phyloP scores from a whole-genome alignment of 2,113 vertebrate species.

The Blennius ocellaris region DNA sequence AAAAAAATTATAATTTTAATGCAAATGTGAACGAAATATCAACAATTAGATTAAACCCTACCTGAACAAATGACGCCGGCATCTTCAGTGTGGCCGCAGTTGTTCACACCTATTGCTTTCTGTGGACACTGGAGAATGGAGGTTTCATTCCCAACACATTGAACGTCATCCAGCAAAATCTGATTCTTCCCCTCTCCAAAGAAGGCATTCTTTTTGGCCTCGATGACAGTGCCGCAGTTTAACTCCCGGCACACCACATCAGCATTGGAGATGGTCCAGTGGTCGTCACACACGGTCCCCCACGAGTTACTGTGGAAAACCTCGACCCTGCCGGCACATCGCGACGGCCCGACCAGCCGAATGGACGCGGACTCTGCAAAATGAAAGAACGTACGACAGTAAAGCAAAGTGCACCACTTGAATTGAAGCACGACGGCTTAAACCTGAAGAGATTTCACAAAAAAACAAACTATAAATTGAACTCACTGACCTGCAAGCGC shows the following conservation, averaged over 20 bases:
- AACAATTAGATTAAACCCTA: not conserved
- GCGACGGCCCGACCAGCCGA: slow-evolving; percentile 48
- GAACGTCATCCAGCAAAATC: slow-evolving; percentile 76
- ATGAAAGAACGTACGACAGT: not conserved
- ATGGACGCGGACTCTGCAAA: slow-evolving; percentile 60
- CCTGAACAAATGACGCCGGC: slow-evolving; percentile 72
- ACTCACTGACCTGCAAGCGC: slow-evolving; percentile 61
- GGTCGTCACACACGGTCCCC: slow-evolving; percentile 75
- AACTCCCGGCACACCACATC: slow-evolving; percentile 65
- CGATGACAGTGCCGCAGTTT: slow-evolving; percentile 60
- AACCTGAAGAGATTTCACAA: no score
- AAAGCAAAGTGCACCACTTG: not conserved
- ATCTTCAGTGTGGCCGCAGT: slow-evolving; percentile 74
- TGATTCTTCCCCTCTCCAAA: slow-evolving; percentile 62
- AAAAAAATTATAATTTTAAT: not conserved
- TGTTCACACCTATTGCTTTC: slow-evolving; percentile 10
- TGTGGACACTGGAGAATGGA: slow-evolving; percentile 60
- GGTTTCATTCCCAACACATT: slow-evolving; percentile 61
- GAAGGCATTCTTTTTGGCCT: slow-evolving; percentile 29
- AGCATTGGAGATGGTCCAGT: slow-evolving; percentile 61
- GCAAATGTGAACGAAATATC: not conserved
- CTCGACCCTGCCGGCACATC: slow-evolving; percentile 73
- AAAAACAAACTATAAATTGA: not conserved
- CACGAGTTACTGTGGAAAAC: slow-evolving; percentile 42
- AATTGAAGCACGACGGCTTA: no score